Evolutionary conservation across 1,140 invertebrate species (phyloP), one percentile per base, ranked within the genome.

Genomic region (Euwallacea similis): DNA sequence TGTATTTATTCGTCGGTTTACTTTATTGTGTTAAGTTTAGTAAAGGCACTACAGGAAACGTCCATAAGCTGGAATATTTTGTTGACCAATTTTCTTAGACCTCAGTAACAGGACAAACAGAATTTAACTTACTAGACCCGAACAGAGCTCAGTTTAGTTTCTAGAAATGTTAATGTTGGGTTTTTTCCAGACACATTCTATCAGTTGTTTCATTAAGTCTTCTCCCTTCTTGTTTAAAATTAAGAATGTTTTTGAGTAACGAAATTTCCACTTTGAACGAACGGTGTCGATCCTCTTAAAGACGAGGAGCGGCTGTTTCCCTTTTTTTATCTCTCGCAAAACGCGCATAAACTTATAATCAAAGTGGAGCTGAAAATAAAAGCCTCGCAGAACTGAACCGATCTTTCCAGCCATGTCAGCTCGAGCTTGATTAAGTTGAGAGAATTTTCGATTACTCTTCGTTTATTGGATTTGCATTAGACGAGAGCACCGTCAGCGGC

Each of bases 381-480:
- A 50, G 46, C 46, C 46, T 13, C 9, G 13, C 9, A 50, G 46
- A 50, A 50, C 46, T 50, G 46, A 50, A 50, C 46, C 46, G 46
- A 50, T 50, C 46, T 50, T 56, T 56, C 16, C 16, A 15, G 54
- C 54, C 54, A 15, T 56, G 54, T 56, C 54, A 56, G 54, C 54
- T 56, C 54, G n/a, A 13, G n/a, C 54, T 56, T 21, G 54, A 56
- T 56, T 56, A 56, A 56, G 54, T 56, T n/a, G 54, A 56, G 46
- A 50, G 54, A 56, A 56, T 56, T 56, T 56, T 56, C 54, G n/a
- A 56, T 56, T 56, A 56, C 16, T 56, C 54, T 56, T 56, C 16
- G 16, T 16, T 56, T n/a, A 56, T 56, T 56, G 54, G 16, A 56
- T 56, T 56, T 56, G n/a, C 54, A 56, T 56, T 56, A 56, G 16